phyloP scores from a whole-genome alignment of 2,888 invertebrate genomes.

The Amblyjoppa fuscipennis region DNA sequence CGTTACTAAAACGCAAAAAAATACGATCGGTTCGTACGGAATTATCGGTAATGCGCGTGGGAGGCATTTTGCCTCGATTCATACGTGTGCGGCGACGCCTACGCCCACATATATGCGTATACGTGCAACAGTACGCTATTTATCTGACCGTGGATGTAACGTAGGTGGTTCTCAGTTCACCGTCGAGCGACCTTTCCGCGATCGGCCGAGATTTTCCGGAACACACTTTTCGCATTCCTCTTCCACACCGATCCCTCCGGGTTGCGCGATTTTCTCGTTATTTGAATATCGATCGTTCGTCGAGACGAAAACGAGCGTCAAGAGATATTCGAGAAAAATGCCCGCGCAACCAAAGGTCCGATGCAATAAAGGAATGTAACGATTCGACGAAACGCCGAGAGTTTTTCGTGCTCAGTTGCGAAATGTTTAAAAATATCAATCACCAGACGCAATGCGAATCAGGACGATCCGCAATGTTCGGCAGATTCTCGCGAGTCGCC shows the following conservation, averaged over 20 bases:
- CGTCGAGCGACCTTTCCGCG: conserved; percentile 9
- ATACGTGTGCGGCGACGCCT: conserved; percentile 4
- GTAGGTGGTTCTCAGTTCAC: background rate
- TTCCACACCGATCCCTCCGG: background rate
- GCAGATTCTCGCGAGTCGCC: too few relatives aligned
- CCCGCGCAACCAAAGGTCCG: too few relatives aligned
- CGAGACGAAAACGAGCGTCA: background rate
- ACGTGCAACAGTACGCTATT: background rate
- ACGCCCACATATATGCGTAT: background rate
- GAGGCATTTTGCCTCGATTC: conserved; percentile 1
- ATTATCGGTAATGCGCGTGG: background rate
- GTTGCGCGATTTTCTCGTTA: conserved; percentile 16
- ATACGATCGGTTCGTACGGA: background rate
- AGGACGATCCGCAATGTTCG: too few relatives aligned
- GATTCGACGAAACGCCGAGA: too few relatives aligned
- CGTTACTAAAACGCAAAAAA: background rate
- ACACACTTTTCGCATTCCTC: background rate
- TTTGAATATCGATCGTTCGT: conserved; percentile 18
- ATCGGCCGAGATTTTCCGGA: background rate
- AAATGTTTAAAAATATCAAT: too few relatives aligned
- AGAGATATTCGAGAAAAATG: background rate
- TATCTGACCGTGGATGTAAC: background rate
- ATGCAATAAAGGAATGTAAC: too few relatives aligned
- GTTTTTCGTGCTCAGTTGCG: too few relatives aligned
- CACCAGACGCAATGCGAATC: too few relatives aligned